Evolutionary conservation across 2,888 invertebrate species (phyloP), one percentile per base, ranked within the genome.

Genomic region (Ctenicera cuprea): DNA sequence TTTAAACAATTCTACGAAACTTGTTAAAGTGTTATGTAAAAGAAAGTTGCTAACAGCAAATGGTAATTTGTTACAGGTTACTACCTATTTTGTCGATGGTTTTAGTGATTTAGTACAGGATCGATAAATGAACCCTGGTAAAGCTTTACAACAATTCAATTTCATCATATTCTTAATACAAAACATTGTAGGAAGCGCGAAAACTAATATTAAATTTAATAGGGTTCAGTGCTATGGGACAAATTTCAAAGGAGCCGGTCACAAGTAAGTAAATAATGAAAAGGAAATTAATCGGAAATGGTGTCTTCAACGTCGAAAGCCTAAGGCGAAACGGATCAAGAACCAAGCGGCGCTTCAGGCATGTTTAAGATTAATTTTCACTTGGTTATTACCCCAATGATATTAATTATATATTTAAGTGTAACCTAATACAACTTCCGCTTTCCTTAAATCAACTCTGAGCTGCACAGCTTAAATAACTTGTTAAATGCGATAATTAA

Each of bases 221-320:
- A 22, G 18, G 33, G 54, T 54, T 45, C 45, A 59, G 59, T 9
- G 20, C 18, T 38, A 38, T 20, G 59, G 20, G 59, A 59, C 59
- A 62, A 62, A 62, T 62, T 43, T 69, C 62, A 69, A 63, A 69
- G 64, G 48, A 64, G 41, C 30, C 43, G 71, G 71, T 66, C 59
- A 59, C 61, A 43, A n/a, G 52, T 76, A 73, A 74, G 77, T 77
- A 80, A 79, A 80, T 80, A 79, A 77, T 76, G 75, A 75, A 74
- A 75, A 78, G 79, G 78, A 81, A 79, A 79, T 81, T 79, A 78
- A 80, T 77, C 76, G 79, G 77, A 79, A 78, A 77, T 75, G 70
- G 63, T 73, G 76, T 75, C 78, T 77, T 78, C 77, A 77, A 75
- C 71, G 73, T 73, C 71, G 71, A 73, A 67, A 71, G 69, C 71